Evolutionary conservation across 2,888 invertebrate species (phyloP), one percentile per base, ranked within the genome.

Genomic region (Calephelis perditalis): DNA sequence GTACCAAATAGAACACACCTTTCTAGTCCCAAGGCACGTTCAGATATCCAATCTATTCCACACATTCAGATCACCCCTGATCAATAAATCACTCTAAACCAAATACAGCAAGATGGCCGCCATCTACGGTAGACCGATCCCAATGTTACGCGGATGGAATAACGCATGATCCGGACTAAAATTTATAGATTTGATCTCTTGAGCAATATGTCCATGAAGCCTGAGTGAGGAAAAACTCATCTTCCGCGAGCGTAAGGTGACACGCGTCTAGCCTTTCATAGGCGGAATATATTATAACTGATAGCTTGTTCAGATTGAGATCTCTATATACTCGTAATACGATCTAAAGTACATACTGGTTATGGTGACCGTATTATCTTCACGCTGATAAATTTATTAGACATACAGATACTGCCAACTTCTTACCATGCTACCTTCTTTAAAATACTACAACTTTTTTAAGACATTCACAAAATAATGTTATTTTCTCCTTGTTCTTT

Each of bases 31-130:
- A 55, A 65, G 66, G 71, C 68, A 67, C 62, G 68, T 70, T 68
- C 26, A 66, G 77, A 81, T 81, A 81, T 79, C 73, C 79, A 77
- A 80, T 81, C 76, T 77, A 84, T 84, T 81, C 82, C 78, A 78
- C 74, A 74, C 83, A 84, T 86, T 79, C 82, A 85, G 88, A 88
- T 85, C 84, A 83, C 74, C 78, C 67, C 75, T 68, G 63, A 68
- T 67, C 78, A 78, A 86, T 88, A 87, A 84, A 88, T 88, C 85
- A 84, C 81, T 71, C 65, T 67, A 64, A 56, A 63, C 83, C 84
- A 79, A 81, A 84, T 82, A 79, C 63, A 81, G 83, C 65, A 71
- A 70, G 70, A 70, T 71, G 70, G 65, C 67, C 12, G 57, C 83
- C 82, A 65, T 78, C 63, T 80, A 77, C 3, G 73, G 76, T 60